Base-by-base conservation (phyloP, 2,888 invertebrate genomes). In the Himalopsyche anomala region DNA sequence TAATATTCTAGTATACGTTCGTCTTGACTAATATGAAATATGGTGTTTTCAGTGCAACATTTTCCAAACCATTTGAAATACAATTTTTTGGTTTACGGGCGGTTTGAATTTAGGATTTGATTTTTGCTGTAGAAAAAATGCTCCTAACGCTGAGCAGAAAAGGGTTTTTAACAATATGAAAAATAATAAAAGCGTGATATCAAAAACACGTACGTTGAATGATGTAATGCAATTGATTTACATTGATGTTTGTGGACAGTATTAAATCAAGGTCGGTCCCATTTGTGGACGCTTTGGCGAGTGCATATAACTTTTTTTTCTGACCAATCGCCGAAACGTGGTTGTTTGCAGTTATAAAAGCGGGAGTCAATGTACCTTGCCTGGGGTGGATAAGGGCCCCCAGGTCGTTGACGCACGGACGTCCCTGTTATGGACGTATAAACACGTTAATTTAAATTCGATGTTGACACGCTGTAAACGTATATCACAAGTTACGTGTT, bases 331-430 rank as follows among this genome's bases (percentile, higher is more conserved):
- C 62, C 62, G 62, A 62, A 62, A 3, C 62, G 62, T 62, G 62
- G 62, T 15, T 62, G 62, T 62, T 62, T 62, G 62, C n/a, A 62
- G 19, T n/a, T 19, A 62, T 2, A 62, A 28, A n/a, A 19, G 62
- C 62, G n/a, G 19, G 62, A 19, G 62, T 62, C 62, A 62, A 62
- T 62, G 62, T 28, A 19, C 62, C 28, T 5, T 62, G 19, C 17
- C 54, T 19, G 80, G 51, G 82, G 28, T 81, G 4, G 51, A 54
- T n/a, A 6, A 9, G 51, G 51, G 54, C 82, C 51, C 36, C 12
- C n/a, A n/a, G 54, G 54, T 45, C 82, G 82, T 81, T 81, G 82
- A 81, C 82, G 82, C 51, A 45, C n/a, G 54, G 82, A 81, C 82
- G 54, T 54, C 51, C 36, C 51, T 19, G 82, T 54, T 81, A 81